These are phyloP conservation scores for Bucco capensis DNA, from an alignment of 2,113 vertebrate species.

Conservation along the genomic window DNA sequence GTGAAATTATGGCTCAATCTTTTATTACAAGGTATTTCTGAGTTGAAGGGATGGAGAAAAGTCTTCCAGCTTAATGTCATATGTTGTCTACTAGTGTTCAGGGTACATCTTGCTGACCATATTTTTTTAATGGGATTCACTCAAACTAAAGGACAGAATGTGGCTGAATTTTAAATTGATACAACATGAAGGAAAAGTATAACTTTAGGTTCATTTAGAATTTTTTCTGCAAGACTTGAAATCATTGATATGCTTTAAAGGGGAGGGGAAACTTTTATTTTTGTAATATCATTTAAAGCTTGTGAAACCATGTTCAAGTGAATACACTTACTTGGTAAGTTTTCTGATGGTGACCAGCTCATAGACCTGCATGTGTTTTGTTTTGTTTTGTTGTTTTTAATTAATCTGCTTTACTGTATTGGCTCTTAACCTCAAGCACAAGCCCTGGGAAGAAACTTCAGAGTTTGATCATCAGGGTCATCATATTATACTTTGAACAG, in stretches of 20 bases:
- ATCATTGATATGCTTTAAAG: not conserved
- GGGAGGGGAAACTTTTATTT: fast-evolving
- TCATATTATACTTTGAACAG: not conserved
- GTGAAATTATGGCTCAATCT: not conserved
- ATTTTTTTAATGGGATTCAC: not conserved
- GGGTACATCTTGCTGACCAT: not conserved
- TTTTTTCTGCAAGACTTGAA: not conserved
- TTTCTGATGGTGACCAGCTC: not conserved
- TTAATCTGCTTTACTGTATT: not conserved
- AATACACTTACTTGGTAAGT: not conserved
- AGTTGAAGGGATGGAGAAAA: not conserved
- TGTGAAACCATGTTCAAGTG: not conserved
- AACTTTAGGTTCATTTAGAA: not conserved
- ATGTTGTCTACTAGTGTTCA: not conserved
- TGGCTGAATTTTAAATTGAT: not conserved
- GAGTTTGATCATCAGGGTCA: not conserved
- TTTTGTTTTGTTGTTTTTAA: not conserved
- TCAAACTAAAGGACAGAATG: not conserved
- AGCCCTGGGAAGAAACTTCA: not conserved
- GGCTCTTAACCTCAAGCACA: not conserved
- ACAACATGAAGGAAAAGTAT: not conserved
- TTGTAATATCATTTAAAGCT: not conserved
- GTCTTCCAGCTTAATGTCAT: not conserved
- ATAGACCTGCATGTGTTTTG: not conserved
- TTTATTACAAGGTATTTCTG: not conserved